Percentiles rank a stretch among this genome's conserved stretches.
Evolutionary conservation across 2,797 vertebrate species (phyloP).

Genomic region (Argya squamiceps): DNA sequence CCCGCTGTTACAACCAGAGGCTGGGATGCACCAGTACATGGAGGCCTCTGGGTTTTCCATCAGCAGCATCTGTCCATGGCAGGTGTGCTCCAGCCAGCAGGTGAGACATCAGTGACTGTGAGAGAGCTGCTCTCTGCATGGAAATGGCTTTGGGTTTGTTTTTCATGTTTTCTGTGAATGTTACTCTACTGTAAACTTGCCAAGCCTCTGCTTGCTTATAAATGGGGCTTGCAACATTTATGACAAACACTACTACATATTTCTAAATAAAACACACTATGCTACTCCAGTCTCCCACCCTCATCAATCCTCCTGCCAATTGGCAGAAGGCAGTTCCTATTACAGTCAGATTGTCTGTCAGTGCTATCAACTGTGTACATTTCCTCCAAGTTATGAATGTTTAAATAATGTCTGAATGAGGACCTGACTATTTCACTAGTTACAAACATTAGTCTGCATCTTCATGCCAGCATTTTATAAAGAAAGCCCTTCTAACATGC

Average conservation of each 20-base stretch:
- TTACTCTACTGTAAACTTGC: constrained; percentile 17
- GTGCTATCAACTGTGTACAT: constrained; percentile 30
- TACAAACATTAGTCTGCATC: not conserved
- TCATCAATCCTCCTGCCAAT: not conserved
- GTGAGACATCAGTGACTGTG: not conserved
- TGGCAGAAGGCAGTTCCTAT: not conserved
- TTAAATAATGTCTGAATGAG: constrained; percentile 17
- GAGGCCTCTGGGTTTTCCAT: not conserved
- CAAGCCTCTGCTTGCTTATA: not conserved
- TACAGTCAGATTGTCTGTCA: constrained; percentile 14
- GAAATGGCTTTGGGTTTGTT: not conserved
- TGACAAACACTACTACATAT: not conserved
- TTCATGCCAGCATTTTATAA: constrained; percentile 1
- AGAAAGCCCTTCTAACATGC: constrained; percentile 24
- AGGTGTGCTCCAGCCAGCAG: not conserved
- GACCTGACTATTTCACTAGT: constrained; percentile 13
- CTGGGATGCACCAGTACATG: not conserved
- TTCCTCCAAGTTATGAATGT: constrained; percentile 18
- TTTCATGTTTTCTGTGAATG: not conserved
- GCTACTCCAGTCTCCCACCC: not conserved
- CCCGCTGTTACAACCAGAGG: not conserved
- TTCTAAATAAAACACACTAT: constrained; percentile 27
- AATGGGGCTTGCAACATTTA: constrained; percentile 21
- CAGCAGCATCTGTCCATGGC: not conserved
- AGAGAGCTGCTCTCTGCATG: not conserved